Evolutionary conservation across 2,888 invertebrate species (phyloP), one percentile per base, ranked within the genome.

Genomic region (Arctia plantaginis): DNA sequence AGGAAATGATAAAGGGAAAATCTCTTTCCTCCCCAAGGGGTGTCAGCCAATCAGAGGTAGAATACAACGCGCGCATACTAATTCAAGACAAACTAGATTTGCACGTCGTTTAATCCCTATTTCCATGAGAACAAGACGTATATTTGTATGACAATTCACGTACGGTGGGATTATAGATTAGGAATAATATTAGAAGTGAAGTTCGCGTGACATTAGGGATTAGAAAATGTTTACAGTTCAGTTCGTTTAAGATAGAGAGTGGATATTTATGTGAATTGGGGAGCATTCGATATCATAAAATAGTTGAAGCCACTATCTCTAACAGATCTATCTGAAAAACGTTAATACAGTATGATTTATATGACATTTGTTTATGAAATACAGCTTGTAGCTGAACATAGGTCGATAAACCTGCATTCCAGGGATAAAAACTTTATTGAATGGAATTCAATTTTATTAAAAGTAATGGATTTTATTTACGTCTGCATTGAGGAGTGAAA

Each of bases 11-110:
- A 91, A 91, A 91, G 88, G 88, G 88, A 88, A 89, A 93, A 93
- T 92, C 91, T 90, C 86, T 87, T 90, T 87, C 81, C 84, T 87
- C 88, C 90, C 89, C 78, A 87, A 88, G 88, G 86, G 86, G 86
- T 89, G 87, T 89, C 89, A 84, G 90, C 93, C 94, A 94, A 94
- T 94, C 94, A 94, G 92, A 90, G 91, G 87, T 78, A 79, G 76
- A 77, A 89, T 81, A 93, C 90, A 81, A 80, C 80, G 76, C 80
- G 84, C 85, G 94, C 92, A 95, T 95, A 95, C 93, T 92, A 91
- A 95, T 93, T 81, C 80, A 65, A 68, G 69, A 69, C 82, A 78
- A 79, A 75, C 73, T 73, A 71, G 39, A 74, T 74, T 80, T 77
- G 71, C 77, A 69, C 35, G 75, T 65, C 39, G 66, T 73, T 44